Percentiles rank a stretch among this genome's conserved stretches.
These are phyloP conservation scores for Orestias chungarensis DNA, from an alignment of 2,797 vertebrate species.

Conservation along the genomic window DNA sequence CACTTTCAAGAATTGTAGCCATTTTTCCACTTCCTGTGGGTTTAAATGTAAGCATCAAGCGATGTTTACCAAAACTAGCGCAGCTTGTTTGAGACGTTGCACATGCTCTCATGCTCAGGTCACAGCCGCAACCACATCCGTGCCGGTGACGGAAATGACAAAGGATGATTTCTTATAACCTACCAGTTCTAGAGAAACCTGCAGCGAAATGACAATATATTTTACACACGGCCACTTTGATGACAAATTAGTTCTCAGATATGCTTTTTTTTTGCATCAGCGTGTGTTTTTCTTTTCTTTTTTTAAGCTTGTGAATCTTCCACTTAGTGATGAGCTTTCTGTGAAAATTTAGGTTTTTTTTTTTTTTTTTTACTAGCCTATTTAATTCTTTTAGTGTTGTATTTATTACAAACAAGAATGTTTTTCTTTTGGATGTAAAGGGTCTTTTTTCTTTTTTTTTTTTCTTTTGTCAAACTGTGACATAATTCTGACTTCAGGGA, in stretches of 20 bases:
- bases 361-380: background rate
- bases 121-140: slow-evolving; percentile 77
- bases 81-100: slow-evolving; percentile 17
- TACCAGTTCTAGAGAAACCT: slow-evolving; percentile 40
- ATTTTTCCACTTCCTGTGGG: slow-evolving; percentile 82
- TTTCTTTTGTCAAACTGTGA: background rate
- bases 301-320: background rate
- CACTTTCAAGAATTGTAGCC: slow-evolving; percentile 55
- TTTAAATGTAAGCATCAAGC: slow-evolving; percentile 63
- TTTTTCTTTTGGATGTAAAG: background rate
- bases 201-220: slow-evolving; percentile 29
- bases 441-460: background rate
- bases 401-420: background rate
- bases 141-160: slow-evolving; percentile 51
- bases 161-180: slow-evolving; percentile 50
- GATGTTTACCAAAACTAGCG: slow-evolving; percentile 64
- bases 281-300: too few species aligned
- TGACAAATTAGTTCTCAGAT: slow-evolving; percentile 22
- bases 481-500: slow-evolving; percentile 13
- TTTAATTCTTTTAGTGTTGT: background rate
- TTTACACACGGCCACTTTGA: slow-evolving; percentile 27
- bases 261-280: slow-evolving; percentile 8
- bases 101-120: background rate
- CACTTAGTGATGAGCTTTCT: background rate
- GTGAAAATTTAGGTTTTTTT: background rate